A percentile compares a stretch with the other conserved stretches of the same genome.
phyloP scores from a whole-genome alignment of 2,888 invertebrate species.

The Pantelozetes paolii region DNA sequence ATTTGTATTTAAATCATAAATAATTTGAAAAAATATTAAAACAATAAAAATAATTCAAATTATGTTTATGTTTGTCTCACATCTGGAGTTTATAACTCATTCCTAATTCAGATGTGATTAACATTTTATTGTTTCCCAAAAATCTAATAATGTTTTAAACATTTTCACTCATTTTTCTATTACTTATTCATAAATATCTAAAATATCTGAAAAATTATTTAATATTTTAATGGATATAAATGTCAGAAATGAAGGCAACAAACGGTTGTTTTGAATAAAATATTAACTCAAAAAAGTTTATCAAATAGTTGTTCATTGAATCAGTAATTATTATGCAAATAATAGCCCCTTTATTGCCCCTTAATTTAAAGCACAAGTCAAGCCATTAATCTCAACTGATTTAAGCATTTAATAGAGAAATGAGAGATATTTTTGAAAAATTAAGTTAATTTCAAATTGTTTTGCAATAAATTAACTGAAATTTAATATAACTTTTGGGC shows the following conservation, averaged over 20 bases:
- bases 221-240: neutral
- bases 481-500: neutral
- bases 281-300: too few species aligned
- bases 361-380: too few species aligned
- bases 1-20: neutral
- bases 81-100: constrained; percentile 9
- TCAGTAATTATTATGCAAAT: neutral
- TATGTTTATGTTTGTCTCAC: neutral
- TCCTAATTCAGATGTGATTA: neutral
- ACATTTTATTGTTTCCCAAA: neutral
- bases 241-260: neutral
- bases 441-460: neutral
- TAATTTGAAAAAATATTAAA: neutral
- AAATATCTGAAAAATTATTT: too few species aligned
- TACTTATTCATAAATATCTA: too few species aligned
- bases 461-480: neutral
- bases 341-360: neutral
- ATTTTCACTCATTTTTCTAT: too few species aligned
- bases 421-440: neutral
- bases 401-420: neutral
- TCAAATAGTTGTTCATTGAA: neutral
- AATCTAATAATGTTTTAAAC: neutral
- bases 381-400: neutral
- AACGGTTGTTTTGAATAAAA: neutral
- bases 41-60: neutral